Percentiles rank a stretch among this genome's conserved stretches.
These are phyloP conservation scores for Erythrocercus mccallii DNA, from an alignment of 2,113 vertebrate genomes.

Conservation along the genomic window DNA sequence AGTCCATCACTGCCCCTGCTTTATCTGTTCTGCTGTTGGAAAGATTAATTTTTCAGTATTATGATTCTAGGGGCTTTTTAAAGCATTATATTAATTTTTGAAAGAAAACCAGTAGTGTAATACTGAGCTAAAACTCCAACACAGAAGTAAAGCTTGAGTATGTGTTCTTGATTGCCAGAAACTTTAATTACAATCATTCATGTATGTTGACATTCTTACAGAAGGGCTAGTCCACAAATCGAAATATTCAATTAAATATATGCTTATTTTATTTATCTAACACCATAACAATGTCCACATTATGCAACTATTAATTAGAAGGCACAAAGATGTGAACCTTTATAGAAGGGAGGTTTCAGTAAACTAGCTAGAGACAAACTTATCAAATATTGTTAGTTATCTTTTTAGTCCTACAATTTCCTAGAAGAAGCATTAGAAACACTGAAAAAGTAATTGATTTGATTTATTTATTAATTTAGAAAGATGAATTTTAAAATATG, in stretches of 20 bases:
- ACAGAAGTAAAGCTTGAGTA: not conserved
- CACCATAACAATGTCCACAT: not conserved
- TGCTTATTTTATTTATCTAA: not conserved
- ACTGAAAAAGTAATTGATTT: not conserved
- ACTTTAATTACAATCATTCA: not conserved
- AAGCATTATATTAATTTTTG: not conserved
- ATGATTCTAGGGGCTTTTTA: not conserved
- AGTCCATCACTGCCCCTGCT: not conserved
- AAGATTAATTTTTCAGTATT: not conserved
- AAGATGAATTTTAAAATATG: accelerated
- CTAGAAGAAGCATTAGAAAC: not conserved
- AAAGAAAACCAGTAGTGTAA: not conserved
- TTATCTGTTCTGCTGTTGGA: not conserved
- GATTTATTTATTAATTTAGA: not conserved
- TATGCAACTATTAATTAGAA: not conserved
- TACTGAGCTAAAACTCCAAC: not conserved
- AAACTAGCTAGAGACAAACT: not conserved
- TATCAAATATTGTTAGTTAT: not conserved
- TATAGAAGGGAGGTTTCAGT: not conserved
- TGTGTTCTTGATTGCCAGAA: not conserved
- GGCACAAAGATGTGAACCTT: accelerated
- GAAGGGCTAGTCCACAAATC: not conserved
- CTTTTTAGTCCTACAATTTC: not conserved
- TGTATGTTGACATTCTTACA: not conserved
- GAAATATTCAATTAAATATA: not conserved